These are phyloP conservation scores for Ophion slaviceki DNA, from an alignment of 2,888 invertebrate species.

Conservation along the genomic window DNA sequence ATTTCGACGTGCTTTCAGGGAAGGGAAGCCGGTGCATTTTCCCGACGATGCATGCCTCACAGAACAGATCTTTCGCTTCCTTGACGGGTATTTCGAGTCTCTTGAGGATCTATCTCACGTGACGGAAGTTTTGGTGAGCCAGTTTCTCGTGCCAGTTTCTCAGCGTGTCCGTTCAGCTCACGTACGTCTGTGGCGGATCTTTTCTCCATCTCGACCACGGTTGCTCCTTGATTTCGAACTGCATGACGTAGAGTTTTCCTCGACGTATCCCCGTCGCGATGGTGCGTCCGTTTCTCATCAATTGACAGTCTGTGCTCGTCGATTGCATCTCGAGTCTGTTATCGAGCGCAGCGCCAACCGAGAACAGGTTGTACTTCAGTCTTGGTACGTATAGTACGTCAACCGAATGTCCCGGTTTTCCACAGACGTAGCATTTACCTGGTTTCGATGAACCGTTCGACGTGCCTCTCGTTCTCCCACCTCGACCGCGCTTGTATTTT, in stretches of 20 bases:
- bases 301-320: constrained; percentile 42
- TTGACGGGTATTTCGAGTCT: constrained; percentile 15
- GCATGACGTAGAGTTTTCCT: constrained; percentile 58
- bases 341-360: constrained; percentile 50
- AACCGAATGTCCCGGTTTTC: constrained; percentile 21
- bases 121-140: constrained; percentile 42
- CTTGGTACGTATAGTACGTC: constrained; percentile 59
- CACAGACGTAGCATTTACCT: constrained; percentile 51
- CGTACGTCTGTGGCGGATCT: neutral
- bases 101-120: constrained; percentile 47
- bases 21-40: constrained; percentile 60
- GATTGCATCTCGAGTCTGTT: constrained; percentile 51
- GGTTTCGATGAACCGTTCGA: constrained; percentile 43
- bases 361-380: constrained; percentile 61
- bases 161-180: constrained; percentile 28
- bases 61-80: constrained; percentile 15
- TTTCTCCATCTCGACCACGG: neutral
- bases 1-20: constrained; percentile 31
- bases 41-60: constrained; percentile 47
- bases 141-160: constrained; percentile 9
- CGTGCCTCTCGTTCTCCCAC: neutral
- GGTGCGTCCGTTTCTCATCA: constrained; percentile 30
- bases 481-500: neutral
- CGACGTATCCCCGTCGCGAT: constrained; percentile 49
- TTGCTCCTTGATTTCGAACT: constrained; percentile 34